Conservation (phyloP, 1,140 invertebrate genomes). For the Brachionus asplanchnoidis region DNA sequence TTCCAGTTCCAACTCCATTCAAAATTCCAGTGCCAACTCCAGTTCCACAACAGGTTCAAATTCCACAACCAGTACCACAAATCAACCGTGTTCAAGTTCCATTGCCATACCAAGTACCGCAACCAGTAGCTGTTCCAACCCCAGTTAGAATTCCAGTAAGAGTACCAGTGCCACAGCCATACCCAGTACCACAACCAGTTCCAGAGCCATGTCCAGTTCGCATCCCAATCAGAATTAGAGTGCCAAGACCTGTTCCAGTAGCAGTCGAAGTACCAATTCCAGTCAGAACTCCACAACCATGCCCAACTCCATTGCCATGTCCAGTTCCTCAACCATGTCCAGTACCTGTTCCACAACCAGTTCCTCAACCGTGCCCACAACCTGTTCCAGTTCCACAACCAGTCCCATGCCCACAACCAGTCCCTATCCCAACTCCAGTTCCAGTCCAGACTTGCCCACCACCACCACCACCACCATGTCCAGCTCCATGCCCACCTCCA, state of each 20-base stretch:
- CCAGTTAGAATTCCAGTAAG: neutral
- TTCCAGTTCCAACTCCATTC: neutral
- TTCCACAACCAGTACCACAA: neutral
- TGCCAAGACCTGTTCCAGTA: conserved; percentile 10
- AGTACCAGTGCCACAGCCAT: conserved; percentile 31
- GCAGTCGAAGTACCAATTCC: neutral
- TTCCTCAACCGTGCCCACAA: neutral
- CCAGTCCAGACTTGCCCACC: neutral
- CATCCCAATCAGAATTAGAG: conserved; percentile 21
- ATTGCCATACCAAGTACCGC: neutral
- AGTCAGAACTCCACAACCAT: neutral
- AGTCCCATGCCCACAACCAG: neutral
- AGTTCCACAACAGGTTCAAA: neutral
- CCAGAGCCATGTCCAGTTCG: neutral
- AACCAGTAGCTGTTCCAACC: neutral
- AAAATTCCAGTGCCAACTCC: neutral
- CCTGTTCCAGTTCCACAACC: neutral
- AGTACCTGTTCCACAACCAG: neutral
- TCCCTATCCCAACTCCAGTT: neutral
- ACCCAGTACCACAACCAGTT: conserved; percentile 17
- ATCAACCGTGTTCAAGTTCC: neutral
- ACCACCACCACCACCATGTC: neutral
- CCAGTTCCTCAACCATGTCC: neutral
- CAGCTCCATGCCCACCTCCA: neutral
- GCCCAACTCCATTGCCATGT: neutral